These are phyloP conservation scores for Eublepharis macularius DNA, from an alignment of 2,113 vertebrate genomes.

Conservation along the genomic window DNA sequence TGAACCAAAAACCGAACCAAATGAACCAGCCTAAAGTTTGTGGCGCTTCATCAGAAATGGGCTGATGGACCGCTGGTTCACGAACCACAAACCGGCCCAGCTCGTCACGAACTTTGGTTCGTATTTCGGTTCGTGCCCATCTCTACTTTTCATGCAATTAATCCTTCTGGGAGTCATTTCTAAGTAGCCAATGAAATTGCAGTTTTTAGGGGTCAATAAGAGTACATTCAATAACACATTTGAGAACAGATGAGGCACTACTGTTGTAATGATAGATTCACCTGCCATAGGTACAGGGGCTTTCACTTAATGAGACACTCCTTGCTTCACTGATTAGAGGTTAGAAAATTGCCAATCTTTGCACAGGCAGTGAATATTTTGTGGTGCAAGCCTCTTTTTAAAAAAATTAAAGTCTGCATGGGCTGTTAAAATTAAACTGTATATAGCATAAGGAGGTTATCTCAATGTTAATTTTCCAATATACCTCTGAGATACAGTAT, in stretches of 20 bases:
- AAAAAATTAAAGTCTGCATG: neutral
- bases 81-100: too few species aligned
- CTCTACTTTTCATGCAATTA: too few species aligned
- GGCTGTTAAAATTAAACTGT: neutral
- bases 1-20: too few species aligned
- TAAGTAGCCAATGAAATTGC: neutral
- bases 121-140: too few species aligned
- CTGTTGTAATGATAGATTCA: constrained; percentile 30
- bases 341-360: constrained; percentile 16
- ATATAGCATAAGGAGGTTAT: neutral
- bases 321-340: constrained; percentile 38
- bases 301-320: constrained; percentile 52
- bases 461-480: neutral
- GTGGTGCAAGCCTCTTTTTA: neutral
- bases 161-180: neutral
- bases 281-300: constrained; percentile 31
- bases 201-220: constrained; percentile 48
- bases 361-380: neutral
- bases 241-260: constrained; percentile 58
- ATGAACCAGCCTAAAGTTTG: too few species aligned
- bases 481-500: neutral
- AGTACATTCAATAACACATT: constrained; percentile 54
- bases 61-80: too few species aligned
- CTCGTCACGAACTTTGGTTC: too few species aligned
- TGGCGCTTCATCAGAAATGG: too few species aligned